A percentile compares a stretch with the other conserved stretches of the same genome.
Evolutionary conservation across 2,888 invertebrate genomes (phyloP).

Genomic region (Synanthedon tipuliformis): DNA sequence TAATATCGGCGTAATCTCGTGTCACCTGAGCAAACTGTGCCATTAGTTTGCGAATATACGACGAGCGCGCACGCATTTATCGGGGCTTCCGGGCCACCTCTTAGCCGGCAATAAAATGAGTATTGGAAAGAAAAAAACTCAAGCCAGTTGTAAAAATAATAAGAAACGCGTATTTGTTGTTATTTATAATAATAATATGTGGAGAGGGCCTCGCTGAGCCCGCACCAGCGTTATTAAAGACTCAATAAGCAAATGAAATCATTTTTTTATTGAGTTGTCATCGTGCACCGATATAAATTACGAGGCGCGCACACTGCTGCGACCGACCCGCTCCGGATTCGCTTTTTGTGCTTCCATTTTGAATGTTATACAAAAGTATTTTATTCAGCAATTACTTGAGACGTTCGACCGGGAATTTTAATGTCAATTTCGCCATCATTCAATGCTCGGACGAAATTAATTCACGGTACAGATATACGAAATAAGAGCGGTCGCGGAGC

Average conservation of each 20-base stretch:
- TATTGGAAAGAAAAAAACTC: conserved; percentile 27
- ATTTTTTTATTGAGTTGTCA: conserved; percentile 70
- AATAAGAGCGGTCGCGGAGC: conserved; percentile 28
- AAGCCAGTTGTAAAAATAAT: conserved; percentile 38
- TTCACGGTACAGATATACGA: conserved; percentile 39
- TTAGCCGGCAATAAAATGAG: conserved; percentile 18
- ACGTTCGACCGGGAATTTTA: conserved; percentile 62
- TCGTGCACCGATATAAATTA: conserved; percentile 65
- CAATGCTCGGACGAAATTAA: conserved; percentile 61
- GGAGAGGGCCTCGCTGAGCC: conserved; percentile 35
- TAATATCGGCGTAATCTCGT: conserved; percentile 32
- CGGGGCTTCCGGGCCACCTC: conserved; percentile 40
- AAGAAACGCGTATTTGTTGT: conserved; percentile 48
- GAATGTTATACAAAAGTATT: conserved; percentile 65
- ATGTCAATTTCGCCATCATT: conserved; percentile 68
- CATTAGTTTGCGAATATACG: conserved; percentile 27
- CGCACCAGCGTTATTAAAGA: conserved; percentile 61
- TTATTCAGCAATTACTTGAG: conserved; percentile 69
- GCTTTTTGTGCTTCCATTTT: conserved; percentile 61
- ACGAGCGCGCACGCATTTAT: conserved; percentile 35
- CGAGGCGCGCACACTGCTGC: conserved; percentile 41
- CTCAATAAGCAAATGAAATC: conserved; percentile 71
- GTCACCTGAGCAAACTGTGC: conserved; percentile 29
- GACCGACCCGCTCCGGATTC: conserved; percentile 23
- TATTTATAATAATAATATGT: conserved; percentile 56